Evolutionary conservation across 2,113 vertebrate species (phyloP).

Genomic region (Regulus satrapa): DNA sequence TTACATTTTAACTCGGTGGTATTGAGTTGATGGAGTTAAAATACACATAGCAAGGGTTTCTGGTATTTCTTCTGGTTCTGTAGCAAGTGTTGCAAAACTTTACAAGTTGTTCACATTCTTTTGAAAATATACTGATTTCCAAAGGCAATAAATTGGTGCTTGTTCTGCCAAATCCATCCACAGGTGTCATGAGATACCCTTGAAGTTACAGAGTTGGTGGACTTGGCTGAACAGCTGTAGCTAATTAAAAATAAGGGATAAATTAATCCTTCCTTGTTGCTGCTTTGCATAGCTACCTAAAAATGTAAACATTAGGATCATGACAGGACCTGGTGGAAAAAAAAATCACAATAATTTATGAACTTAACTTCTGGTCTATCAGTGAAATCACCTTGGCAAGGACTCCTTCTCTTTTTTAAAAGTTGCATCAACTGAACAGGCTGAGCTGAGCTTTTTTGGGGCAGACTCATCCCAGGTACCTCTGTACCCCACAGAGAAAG

Average conservation of each 20-base stretch:
- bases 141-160: neutral
- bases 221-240: neutral
- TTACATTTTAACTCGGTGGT: neutral
- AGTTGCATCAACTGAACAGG: rapidly evolving
- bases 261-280: neutral
- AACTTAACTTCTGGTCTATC: neutral
- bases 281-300: neutral
- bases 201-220: neutral
- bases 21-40: neutral
- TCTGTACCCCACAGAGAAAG: neutral
- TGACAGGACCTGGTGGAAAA: neutral
- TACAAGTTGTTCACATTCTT: neutral
- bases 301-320: neutral
- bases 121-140: neutral
- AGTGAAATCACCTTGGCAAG: neutral
- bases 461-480: neutral
- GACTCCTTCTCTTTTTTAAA: neutral
- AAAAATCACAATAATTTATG: neutral
- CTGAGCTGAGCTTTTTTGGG: neutral
- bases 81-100: neutral
- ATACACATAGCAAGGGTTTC: neutral
- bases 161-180: neutral
- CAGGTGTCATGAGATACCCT: neutral
- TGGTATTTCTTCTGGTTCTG: neutral
- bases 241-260: neutral